Base-by-base conservation (phyloP, 2,888 invertebrate species). In the Macropis europaea region DNA sequence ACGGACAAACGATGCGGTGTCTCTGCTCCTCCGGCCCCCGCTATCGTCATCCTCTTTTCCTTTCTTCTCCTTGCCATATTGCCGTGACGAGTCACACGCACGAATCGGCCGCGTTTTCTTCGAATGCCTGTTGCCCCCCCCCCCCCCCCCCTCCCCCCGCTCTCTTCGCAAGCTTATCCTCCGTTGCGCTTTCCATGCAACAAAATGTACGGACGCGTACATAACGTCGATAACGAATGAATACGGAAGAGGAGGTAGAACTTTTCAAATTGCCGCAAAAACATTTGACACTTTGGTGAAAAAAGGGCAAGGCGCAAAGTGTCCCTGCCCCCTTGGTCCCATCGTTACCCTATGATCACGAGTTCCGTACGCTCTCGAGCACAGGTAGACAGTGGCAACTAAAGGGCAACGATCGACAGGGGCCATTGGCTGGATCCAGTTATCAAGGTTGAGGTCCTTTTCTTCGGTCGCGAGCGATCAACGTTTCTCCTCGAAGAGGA, bases 341-440 rank as follows among this genome's bases (percentile, higher is more conserved):
- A n/a, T n/a, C n/a, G n/a, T n/a, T n/a, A n/a, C n/a, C n/a, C n/a
- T n/a, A n/a, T n/a, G n/a, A n/a, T n/a, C n/a, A n/a, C n/a, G n/a
- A n/a, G n/a, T n/a, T n/a, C n/a, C n/a, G n/a, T n/a, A n/a, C n/a
- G n/a, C n/a, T n/a, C n/a, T n/a, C n/a, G n/a, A n/a, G n/a, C n/a
- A n/a, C 69, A 78, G 71, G 71, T 71, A 77, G 69, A 71, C 68
- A 73, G 63, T 66, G 60, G 59, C 57, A n/a, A n/a, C 66, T 63
- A 63, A 59, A 69, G 84, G 77, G 83, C 84, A 86, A 86, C 75
- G 86, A 84, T 84, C 85, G 82, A 77, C 78, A 81, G 80, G 82
- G 86, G 86, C 86, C 87, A 83, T 86, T 86, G 87, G 76, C 86
- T 83, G 82, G 79, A 84, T 84, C 86, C 85, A 86, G 84, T 84